phyloP scores from a whole-genome alignment of 2,888 invertebrate genomes.

The Caenorhabditis sp. region DNA sequence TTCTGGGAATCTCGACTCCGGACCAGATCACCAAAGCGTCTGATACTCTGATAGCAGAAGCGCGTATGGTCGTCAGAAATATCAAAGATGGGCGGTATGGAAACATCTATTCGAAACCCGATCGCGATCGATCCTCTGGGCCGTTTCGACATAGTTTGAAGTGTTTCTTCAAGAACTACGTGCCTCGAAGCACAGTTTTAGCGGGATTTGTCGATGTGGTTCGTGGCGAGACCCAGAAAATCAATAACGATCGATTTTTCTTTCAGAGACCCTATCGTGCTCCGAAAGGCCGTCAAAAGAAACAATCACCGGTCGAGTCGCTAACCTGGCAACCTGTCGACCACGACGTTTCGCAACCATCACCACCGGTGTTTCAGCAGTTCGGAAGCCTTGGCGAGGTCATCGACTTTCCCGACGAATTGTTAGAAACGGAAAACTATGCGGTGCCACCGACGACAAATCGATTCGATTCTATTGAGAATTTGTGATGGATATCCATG shows the following conservation, averaged over 20 bases:
- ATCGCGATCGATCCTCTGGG: too few relatives aligned
- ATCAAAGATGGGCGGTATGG: not conserved
- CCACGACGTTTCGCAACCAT: too few relatives aligned
- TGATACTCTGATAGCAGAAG: not conserved
- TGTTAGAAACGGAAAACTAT: slow-evolving; percentile 1
- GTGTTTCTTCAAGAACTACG: slow-evolving; percentile 11
- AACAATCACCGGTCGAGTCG: not conserved
- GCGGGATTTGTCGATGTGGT: not conserved
- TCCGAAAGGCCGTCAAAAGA: not conserved
- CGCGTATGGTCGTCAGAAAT: not conserved
- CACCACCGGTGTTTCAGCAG: not conserved
- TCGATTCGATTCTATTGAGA: not conserved
- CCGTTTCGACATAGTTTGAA: slow-evolving; percentile 8
- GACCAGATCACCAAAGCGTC: not conserved
- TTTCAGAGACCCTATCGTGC: not conserved
- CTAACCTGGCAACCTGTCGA: too few relatives aligned
- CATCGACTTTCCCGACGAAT: slow-evolving; percentile 31
- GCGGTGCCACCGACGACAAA: not conserved
- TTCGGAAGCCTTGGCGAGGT: too few relatives aligned
- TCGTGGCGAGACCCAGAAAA: not conserved
- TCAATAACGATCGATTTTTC: too few relatives aligned
- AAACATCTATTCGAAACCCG: too few relatives aligned
- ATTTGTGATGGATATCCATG: not conserved
- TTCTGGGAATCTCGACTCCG: not conserved
- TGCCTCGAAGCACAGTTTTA: not conserved